A percentile compares a stretch with the other conserved stretches of the same genome.
Evolutionary conservation across 2,113 vertebrate genomes (phyloP).

Genomic region (Prionailurus bengalensis): DNA sequence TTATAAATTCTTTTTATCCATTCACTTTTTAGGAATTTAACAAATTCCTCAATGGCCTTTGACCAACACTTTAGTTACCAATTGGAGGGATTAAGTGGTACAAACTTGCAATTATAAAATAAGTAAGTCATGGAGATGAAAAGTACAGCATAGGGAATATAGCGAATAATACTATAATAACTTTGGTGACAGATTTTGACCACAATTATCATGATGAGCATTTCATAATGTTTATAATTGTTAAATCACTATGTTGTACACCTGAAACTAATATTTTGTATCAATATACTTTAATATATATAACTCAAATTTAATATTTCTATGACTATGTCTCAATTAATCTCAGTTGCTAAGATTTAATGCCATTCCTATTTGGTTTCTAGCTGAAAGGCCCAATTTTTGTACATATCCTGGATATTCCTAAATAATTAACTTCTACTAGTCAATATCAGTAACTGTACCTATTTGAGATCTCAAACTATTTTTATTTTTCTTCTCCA

Average conservation of each 20-base stretch:
- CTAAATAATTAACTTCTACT: conserved; percentile 49
- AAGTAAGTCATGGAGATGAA: neutral
- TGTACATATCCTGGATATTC: neutral
- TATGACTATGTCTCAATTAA: neutral
- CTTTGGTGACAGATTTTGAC: neutral
- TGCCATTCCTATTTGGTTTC: neutral
- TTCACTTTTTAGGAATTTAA: neutral
- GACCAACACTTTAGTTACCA: neutral
- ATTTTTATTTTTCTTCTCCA: conserved; percentile 58
- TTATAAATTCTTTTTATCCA: neutral
- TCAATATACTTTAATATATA: neutral
- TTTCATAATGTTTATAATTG: neutral
- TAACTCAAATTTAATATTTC: conserved; percentile 7
- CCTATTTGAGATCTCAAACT: conserved; percentile 14
- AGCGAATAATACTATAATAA: neutral
- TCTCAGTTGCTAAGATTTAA: conserved; percentile 45
- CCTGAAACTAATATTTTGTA: neutral
- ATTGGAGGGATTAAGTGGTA: neutral
- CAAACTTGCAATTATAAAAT: neutral
- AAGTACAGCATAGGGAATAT: neutral
- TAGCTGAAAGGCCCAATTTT: conserved; percentile 3
- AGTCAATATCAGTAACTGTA: conserved; percentile 45
- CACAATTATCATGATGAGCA: neutral
- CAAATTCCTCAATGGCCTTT: conserved; percentile 39
- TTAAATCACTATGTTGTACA: neutral